A percentile compares a stretch with the other conserved stretches of the same genome.
These are phyloP conservation scores for Pentalonia nigronervosa DNA, from an alignment of 1,140 invertebrate species.

Conservation along the genomic window DNA sequence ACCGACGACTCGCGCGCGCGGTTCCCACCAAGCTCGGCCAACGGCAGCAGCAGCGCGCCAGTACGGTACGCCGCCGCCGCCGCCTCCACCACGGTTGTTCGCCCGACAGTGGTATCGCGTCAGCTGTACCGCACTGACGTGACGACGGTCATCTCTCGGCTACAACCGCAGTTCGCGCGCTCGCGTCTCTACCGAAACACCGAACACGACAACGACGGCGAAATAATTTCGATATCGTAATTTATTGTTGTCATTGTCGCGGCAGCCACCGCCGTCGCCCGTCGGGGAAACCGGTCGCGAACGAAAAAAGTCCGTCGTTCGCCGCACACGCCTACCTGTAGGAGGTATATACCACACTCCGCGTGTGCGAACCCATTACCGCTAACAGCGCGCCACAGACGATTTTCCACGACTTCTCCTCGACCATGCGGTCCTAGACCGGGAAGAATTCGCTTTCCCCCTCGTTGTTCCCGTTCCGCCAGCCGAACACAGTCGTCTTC, in stretches of 20 bases:
- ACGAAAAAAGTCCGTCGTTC: not conserved
- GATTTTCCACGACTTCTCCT: not conserved
- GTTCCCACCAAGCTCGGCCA: not conserved
- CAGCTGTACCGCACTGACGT: not conserved
- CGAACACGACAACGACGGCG: no score
- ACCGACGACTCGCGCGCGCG: not conserved
- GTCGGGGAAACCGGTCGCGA: not conserved
- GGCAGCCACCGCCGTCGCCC: no score
- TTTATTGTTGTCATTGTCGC: not conserved
- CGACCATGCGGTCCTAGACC: not conserved
- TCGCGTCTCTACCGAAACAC: not conserved
- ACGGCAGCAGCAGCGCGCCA: not conserved
- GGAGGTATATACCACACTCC: not conserved
- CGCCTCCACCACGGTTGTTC: not conserved
- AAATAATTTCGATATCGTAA: not conserved
- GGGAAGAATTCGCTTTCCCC: not conserved
- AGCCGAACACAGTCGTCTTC: no score
- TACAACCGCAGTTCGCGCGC: not conserved
- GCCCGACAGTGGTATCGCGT: constrained; percentile 42
- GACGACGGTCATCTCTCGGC: not conserved
- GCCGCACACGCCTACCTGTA: not conserved
- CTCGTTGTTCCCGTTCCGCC: no score
- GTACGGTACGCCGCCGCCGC: not conserved
- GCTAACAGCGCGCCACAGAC: no score
- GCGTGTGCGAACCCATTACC: no score